Base-by-base conservation (phyloP, 1,140 invertebrate species). In the Hyles vespertilio region DNA sequence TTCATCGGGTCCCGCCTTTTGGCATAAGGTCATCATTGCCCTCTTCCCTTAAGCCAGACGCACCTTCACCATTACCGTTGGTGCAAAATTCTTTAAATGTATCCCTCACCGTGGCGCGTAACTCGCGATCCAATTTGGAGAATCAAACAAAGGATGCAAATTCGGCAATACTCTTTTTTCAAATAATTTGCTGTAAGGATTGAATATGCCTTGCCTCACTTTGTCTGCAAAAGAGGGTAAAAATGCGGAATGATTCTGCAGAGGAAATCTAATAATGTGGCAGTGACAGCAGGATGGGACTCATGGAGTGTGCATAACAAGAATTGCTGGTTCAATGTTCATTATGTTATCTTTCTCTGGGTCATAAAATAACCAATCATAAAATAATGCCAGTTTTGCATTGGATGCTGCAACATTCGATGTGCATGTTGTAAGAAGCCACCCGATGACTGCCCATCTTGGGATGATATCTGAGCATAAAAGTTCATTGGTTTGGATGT, bases 321-420 rank as follows among this genome's bases (percentile, higher is more conserved):
- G 91, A 80, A 99, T 98, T 7, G 97, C 98, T n/a, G 98, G 98
- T 89, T 99, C 98, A 74, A 99, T 98, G 84, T 99, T 98, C 98
- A 99, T 99, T 63, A 99, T 99, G 81, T 98, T 99, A 87, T 99
- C 98, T 87, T 96, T 97, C 56, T 96, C 95, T 34, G 96, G 93
- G 79, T 99, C 97, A 88, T 97, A 99, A 83, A 98, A 97, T 4
- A 99, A 89, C 98, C 98, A 99, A 90, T 99, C 98, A 87, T 98
- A 99, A 87, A 99, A 99, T 8, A 99, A 89, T 6, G 98, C 97
- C 46, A 99, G 86, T 90, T 99, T 99, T 12, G 97, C 97, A 92
- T 98, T 98, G 49, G 97, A 96, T 32, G 96, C 95, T 32, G 97
- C 97, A 33, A 98, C 96, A 74, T 94, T 95, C 60, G 96, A 97